Conservation (phyloP, 2,113 vertebrate species). For the Saccopteryx bilineata region DNA sequence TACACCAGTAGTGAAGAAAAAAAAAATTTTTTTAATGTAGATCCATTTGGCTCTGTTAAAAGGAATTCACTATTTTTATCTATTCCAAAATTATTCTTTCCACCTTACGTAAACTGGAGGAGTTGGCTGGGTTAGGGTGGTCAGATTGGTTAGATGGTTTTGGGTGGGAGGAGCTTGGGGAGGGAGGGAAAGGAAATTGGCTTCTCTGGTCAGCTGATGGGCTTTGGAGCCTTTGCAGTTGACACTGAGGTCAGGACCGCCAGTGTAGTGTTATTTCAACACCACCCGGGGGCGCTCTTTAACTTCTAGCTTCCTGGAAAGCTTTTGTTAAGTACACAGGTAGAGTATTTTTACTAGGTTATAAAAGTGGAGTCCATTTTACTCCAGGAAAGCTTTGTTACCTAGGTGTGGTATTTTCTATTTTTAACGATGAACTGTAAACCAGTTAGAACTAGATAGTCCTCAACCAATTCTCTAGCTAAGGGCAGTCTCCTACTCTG, state of each 20-base stretch:
- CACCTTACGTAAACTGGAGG: background rate
- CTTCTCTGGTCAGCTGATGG: background rate
- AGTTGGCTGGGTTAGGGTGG: background rate
- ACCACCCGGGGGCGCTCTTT: background rate
- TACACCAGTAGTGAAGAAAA: background rate
- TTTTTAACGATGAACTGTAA: background rate
- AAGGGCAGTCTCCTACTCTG: background rate
- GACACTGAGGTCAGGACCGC: background rate
- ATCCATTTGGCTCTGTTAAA: background rate
- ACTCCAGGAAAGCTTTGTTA: background rate
- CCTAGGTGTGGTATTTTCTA: background rate
- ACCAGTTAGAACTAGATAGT: background rate
- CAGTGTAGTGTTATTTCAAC: background rate
- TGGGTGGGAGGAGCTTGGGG: no score
- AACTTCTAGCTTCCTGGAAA: background rate
- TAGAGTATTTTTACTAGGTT: slow-evolving; percentile 18
- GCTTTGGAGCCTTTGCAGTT: background rate
- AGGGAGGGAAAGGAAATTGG: background rate
- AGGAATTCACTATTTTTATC: background rate
- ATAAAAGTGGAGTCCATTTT: background rate
- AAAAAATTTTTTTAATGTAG: background rate
- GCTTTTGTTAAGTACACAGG: background rate
- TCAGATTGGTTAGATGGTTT: background rate
- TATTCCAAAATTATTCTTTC: background rate
- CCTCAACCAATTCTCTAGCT: background rate